Base-by-base conservation (phyloP, 2,888 invertebrate species). In the Pyrgus malvae region DNA sequence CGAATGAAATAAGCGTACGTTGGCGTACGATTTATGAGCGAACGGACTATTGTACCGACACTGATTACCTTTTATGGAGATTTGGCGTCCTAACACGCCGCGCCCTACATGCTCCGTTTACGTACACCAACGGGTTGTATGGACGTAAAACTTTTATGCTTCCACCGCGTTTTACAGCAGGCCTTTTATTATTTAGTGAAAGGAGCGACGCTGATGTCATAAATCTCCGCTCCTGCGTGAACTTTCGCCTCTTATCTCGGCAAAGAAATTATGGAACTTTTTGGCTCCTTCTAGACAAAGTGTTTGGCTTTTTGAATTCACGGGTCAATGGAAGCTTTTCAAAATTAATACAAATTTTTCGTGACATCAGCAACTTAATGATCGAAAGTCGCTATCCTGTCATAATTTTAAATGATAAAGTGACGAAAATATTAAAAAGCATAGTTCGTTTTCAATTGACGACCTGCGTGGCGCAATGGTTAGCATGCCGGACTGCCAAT, bases 101-200 rank as follows among this genome's bases (percentile, higher is more conserved):
- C 76, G 75, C 78, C 76, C 72, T 72, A 73, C 71, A 75, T 73
- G 78, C 74, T 71, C 71, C 74, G 80, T 77, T 79, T 79, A 80
- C 83, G 74, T 76, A 68, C 60, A 81, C 80, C 80, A 84, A 83
- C 87, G 88, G 88, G 87, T 86, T 87, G 88, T 81, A 82, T 85
- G 83, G 79, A 80, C 84, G 84, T 90, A 87, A 89, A 89, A 89
- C 78, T 89, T 90, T 89, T 90, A 90, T 83, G 83, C 85, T 75
- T 74, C 79, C 68, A 76, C 80, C 80, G 83, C 87, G 87, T 88
- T 90, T 89, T 89, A 89, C 87, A 89, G 86, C 86, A 78, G 80
- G 76, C 79, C 86, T 87, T 89, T 89, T 87, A 89, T 90, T 90
- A 90, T 90, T 89, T 90, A 90, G 89, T 90, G 88, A 88, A 90